These are phyloP conservation scores for Psilopsiagon aymara DNA, from an alignment of 2,113 vertebrate genomes.

Conservation along the genomic window DNA sequence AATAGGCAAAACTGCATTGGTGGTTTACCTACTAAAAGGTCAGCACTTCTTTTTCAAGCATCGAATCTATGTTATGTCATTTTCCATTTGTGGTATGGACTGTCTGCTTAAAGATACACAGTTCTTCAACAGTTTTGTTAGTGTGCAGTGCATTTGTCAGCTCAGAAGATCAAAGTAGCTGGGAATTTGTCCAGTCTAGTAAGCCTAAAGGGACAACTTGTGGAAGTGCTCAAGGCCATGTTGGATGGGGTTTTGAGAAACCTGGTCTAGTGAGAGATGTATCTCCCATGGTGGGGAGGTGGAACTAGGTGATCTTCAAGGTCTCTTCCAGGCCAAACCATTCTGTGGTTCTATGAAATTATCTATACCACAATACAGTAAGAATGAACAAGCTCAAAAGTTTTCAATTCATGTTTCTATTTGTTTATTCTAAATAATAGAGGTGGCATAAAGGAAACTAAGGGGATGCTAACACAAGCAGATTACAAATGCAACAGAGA, in stretches of 20 bases:
- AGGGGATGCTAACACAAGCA: background rate
- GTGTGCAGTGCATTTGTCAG: background rate
- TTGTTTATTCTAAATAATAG: background rate
- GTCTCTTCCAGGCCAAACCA: background rate
- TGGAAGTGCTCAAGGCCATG: background rate
- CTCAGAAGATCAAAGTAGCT: background rate
- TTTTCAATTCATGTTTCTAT: background rate
- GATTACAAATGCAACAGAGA: background rate
- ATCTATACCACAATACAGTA: background rate
- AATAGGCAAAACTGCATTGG: background rate
- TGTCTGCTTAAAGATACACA: constrained; percentile 14
- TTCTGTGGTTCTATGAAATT: background rate
- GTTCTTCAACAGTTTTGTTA: background rate
- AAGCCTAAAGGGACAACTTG: background rate
- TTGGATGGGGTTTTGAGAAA: background rate
- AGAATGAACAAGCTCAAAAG: background rate
- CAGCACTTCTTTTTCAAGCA: constrained; percentile 42
- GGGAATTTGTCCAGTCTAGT: background rate
- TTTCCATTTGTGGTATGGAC: background rate
- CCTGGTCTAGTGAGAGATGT: background rate
- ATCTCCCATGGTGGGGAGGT: background rate
- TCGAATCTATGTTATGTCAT: constrained; percentile 46
- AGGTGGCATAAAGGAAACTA: background rate
- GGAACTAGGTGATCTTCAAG: background rate
- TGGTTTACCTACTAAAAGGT: constrained; percentile 55